phyloP scores from a whole-genome alignment of 1,140 invertebrate genomes.

The Phortica variegata region DNA sequence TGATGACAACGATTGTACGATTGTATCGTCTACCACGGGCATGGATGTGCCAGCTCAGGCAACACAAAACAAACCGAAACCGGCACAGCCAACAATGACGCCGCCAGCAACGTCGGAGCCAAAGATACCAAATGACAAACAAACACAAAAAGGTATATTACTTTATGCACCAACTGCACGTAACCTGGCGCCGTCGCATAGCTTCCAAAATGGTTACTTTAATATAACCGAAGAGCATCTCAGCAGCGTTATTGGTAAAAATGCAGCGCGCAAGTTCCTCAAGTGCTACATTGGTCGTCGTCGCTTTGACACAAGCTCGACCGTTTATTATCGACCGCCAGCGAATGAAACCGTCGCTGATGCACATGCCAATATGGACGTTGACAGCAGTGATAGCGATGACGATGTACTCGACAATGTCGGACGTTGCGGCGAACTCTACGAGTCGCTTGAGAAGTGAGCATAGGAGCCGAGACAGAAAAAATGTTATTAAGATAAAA shows the following conservation, averaged over 20 bases:
- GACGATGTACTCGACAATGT: slow-evolving; percentile 32
- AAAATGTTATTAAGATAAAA: no score
- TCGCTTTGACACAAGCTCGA: slow-evolving; percentile 32
- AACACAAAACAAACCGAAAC: slow-evolving; percentile 11
- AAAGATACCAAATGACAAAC: slow-evolving; percentile 7
- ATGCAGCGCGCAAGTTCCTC: slow-evolving; percentile 28
- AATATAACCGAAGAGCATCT: slow-evolving; percentile 33
- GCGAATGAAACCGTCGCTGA: slow-evolving; percentile 11
- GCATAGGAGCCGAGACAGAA: no score
- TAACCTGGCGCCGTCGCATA: background rate
- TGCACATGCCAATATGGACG: background rate
- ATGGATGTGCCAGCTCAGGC: background rate
- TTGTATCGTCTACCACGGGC: slow-evolving; percentile 39
- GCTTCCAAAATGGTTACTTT: slow-evolving; percentile 11
- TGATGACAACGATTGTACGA: slow-evolving; percentile 34
- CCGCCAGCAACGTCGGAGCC: background rate
- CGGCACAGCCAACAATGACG: background rate
- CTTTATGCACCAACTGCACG: slow-evolving; percentile 23
- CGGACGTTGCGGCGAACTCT: slow-evolving; percentile 30
- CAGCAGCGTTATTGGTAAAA: slow-evolving; percentile 30
- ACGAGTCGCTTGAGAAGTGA: slow-evolving; percentile 26
- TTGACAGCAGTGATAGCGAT: slow-evolving; percentile 25
- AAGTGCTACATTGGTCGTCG: slow-evolving; percentile 35
- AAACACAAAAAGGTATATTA: slow-evolving; percentile 33
- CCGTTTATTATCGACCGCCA: slow-evolving; percentile 42